A percentile compares a stretch with the other conserved stretches of the same genome.
Evolutionary conservation across 2,113 vertebrate genomes (phyloP).

Genomic region (Brachirus orientalis): DNA sequence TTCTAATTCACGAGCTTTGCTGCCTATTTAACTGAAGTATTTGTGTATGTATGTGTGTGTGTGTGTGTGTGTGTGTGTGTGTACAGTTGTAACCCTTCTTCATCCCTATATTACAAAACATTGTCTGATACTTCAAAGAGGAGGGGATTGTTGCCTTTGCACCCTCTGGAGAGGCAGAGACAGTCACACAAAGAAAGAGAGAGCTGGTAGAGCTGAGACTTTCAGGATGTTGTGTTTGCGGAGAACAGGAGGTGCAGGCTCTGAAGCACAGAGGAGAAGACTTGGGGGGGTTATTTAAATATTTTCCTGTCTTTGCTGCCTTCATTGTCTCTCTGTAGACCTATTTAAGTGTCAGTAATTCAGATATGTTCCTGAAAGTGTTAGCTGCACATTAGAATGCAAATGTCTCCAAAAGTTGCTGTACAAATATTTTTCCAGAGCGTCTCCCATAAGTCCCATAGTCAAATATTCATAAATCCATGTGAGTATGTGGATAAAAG

Average conservation of each 20-base stretch:
- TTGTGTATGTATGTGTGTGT: not conserved
- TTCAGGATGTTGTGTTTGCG: conserved; percentile 64
- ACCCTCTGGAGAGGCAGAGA: conserved; percentile 56
- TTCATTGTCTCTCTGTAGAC: conserved; percentile 20
- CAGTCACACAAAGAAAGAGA: conserved; percentile 19
- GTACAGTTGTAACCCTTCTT: conserved; percentile 21
- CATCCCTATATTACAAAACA: conserved; percentile 34
- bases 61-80: conserved; percentile 28
- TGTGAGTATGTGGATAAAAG: too few species aligned
- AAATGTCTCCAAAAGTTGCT: too few species aligned
- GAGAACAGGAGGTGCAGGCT: conserved; percentile 32
- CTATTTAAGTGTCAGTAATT: not conserved
- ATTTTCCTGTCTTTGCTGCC: conserved; percentile 24
- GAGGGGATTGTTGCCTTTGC: conserved; percentile 52
- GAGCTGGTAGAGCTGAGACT: conserved; percentile 22
- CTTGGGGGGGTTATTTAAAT: conserved; percentile 7
- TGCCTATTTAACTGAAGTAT: conserved; percentile 44
- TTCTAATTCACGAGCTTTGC: conserved; percentile 40
- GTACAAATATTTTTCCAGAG: too few species aligned
- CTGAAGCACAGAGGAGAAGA: conserved; percentile 1
- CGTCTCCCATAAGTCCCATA: too few species aligned
- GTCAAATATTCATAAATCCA: too few species aligned
- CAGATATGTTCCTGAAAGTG: too few species aligned
- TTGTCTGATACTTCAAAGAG: conserved; percentile 59
- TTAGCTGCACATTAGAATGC: too few species aligned